These are phyloP conservation scores for Sitta europaea DNA, from an alignment of 2,113 vertebrate genomes.

Conservation along the genomic window DNA sequence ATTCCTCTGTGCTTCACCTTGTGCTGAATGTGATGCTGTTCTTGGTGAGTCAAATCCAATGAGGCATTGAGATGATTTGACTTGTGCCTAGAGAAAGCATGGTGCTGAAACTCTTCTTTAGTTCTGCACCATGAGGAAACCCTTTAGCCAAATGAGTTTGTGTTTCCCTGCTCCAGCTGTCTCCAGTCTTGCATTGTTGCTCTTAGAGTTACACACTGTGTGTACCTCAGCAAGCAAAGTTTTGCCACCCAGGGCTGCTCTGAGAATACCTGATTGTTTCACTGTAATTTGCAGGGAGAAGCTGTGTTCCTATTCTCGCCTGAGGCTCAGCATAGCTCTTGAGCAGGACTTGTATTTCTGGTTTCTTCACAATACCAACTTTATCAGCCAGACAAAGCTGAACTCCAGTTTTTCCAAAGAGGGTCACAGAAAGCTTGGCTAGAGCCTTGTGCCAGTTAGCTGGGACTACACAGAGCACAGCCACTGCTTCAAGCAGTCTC, in stretches of 20 bases:
- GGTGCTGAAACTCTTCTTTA: background rate
- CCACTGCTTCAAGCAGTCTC: background rate
- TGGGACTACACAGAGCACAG: background rate
- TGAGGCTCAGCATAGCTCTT: background rate
- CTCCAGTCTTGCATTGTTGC: accelerated
- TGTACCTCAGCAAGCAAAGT: background rate
- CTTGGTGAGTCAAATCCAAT: background rate
- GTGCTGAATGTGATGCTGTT: background rate
- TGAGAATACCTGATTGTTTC: background rate
- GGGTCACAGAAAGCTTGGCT: background rate
- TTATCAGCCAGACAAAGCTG: background rate
- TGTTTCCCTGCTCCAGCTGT: background rate
- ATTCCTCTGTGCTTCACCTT: background rate
- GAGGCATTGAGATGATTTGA: background rate
- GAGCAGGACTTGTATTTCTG: conserved; percentile 43
- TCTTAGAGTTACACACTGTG: background rate
- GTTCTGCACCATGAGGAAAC: background rate
- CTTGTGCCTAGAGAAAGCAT: background rate
- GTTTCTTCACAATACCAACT: conserved; percentile 22
- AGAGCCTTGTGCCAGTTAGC: background rate
- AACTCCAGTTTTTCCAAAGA: background rate
- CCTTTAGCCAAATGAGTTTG: background rate
- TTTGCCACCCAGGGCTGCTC: background rate
- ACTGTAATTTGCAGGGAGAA: conserved; percentile 1
- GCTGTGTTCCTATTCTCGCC: background rate